A percentile compares a stretch with the other conserved stretches of the same genome.
phyloP scores from a whole-genome alignment of 1,140 invertebrate species.

The Brachystomella parvula region DNA sequence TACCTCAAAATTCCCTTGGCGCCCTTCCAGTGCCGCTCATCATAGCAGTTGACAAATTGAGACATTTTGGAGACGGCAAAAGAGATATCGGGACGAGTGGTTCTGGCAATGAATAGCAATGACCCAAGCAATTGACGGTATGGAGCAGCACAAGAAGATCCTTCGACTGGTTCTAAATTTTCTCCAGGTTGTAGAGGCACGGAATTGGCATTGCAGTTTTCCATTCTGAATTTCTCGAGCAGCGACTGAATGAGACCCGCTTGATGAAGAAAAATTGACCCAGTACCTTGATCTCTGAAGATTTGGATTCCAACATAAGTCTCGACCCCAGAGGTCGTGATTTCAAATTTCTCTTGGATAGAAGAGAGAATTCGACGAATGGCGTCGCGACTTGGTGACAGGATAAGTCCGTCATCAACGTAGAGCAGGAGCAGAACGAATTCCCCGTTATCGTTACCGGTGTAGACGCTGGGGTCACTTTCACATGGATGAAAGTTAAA shows the following conservation, averaged over 20 bases:
- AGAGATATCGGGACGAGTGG: slow-evolving; percentile 1
- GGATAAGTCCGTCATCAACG: slow-evolving; percentile 36
- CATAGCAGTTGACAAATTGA: slow-evolving; percentile 23
- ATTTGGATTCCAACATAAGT: slow-evolving; percentile 40
- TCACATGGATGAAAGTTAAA: not conserved
- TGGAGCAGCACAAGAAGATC: not conserved
- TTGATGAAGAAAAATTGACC: not conserved
- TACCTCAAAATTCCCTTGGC: slow-evolving; percentile 36
- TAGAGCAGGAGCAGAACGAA: slow-evolving; percentile 11
- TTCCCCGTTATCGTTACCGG: not conserved
- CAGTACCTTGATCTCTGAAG: slow-evolving; percentile 28
- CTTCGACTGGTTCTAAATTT: not conserved
- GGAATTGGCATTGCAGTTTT: slow-evolving; percentile 9
- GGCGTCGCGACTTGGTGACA: slow-evolving; percentile 22
- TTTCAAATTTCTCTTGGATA: slow-evolving; percentile 38
- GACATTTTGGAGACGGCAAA: slow-evolving; percentile 23
- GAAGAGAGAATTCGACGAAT: slow-evolving; percentile 26
- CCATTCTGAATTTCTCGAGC: slow-evolving; percentile 14
- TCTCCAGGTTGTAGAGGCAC: slow-evolving; percentile 18
- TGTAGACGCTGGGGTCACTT: slow-evolving; percentile 20
- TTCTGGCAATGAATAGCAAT: slow-evolving; percentile 6
- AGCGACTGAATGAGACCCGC: slow-evolving; percentile 29
- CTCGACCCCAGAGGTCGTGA: slow-evolving; percentile 18
- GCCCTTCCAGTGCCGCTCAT: slow-evolving; percentile 30
- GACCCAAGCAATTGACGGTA: slow-evolving; percentile 11